Evolutionary conservation across 1,140 invertebrate species (phyloP).

Genomic region (Eciton burchellii): DNA sequence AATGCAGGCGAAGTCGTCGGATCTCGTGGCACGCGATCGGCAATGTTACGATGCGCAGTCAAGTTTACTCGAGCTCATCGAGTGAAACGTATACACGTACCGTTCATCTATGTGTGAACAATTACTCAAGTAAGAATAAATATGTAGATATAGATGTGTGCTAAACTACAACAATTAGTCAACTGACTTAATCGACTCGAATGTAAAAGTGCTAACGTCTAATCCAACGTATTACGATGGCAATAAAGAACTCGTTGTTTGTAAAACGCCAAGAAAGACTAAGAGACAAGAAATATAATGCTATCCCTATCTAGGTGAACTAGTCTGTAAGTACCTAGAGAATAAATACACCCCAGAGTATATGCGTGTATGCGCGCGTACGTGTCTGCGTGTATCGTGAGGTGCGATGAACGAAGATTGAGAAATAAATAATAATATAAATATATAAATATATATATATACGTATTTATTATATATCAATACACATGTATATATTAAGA

Average conservation of each 20-base stretch:
- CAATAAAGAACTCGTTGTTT: constrained; percentile 59
- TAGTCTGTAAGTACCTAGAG: constrained; percentile 66
- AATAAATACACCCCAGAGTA: constrained; percentile 41
- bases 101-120: constrained; percentile 74
- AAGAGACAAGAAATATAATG: constrained; percentile 65
- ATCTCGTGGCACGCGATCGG: constrained; percentile 58
- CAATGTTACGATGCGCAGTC: constrained; percentile 60
- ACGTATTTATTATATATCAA: constrained; percentile 11
- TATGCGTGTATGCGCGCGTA: constrained; percentile 44
- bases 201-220: constrained; percentile 68
- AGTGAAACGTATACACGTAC: constrained; percentile 66
- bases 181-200: constrained; percentile 67
- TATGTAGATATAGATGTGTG: constrained; percentile 56
- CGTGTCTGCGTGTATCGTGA: constrained; percentile 32
- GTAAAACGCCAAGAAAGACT: constrained; percentile 47
- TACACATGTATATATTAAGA: constrained; percentile 31
- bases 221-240: constrained; percentile 76
- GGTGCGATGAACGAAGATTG: constrained; percentile 38
- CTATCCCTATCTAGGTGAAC: constrained; percentile 72
- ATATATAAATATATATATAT: too few species aligned
- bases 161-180: constrained; percentile 75
- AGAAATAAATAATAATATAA: too few species aligned
- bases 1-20: not conserved
- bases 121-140: constrained; percentile 63
- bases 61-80: constrained; percentile 53